Conservation (phyloP, 2,113 vertebrate species). For the Hassar affinis region DNA sequence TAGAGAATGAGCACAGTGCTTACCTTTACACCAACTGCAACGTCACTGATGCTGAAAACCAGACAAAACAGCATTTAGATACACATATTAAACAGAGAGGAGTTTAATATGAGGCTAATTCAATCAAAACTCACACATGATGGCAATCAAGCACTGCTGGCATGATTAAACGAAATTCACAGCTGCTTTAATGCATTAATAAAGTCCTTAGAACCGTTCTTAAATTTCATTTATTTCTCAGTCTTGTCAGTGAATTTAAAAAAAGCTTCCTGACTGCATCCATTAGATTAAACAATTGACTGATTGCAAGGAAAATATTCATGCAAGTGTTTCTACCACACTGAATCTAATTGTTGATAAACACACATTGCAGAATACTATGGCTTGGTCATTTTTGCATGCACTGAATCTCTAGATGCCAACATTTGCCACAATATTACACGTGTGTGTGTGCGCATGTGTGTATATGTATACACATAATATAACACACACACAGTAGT, state of each 20-base stretch:
- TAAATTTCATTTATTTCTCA: neutral
- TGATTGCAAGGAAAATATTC: neutral
- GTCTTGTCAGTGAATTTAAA: neutral
- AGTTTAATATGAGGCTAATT: neutral
- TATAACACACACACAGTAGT: too few species aligned
- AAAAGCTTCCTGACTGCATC: neutral
- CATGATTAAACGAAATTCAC: neutral
- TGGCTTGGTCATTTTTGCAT: neutral
- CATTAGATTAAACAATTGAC: neutral
- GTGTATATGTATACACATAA: too few species aligned
- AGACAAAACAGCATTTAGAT: constrained; percentile 1
- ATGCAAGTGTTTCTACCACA: too few species aligned
- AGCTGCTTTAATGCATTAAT: neutral
- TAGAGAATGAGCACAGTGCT: constrained; percentile 54
- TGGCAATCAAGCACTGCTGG: neutral
- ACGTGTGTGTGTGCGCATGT: too few species aligned
- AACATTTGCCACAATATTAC: too few species aligned
- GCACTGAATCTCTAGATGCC: neutral
- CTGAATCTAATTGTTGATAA: too few species aligned
- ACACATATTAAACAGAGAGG: neutral
- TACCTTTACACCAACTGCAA: constrained; percentile 98
- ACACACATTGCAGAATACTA: neutral
- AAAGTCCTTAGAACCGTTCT: neutral
- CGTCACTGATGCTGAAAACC: constrained; percentile 87
- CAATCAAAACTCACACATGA: neutral